Percentiles rank a stretch among this genome's conserved stretches.
These are phyloP conservation scores for Zapus hudsonius DNA, from an alignment of 2,113 vertebrate genomes.

Conservation along the genomic window DNA sequence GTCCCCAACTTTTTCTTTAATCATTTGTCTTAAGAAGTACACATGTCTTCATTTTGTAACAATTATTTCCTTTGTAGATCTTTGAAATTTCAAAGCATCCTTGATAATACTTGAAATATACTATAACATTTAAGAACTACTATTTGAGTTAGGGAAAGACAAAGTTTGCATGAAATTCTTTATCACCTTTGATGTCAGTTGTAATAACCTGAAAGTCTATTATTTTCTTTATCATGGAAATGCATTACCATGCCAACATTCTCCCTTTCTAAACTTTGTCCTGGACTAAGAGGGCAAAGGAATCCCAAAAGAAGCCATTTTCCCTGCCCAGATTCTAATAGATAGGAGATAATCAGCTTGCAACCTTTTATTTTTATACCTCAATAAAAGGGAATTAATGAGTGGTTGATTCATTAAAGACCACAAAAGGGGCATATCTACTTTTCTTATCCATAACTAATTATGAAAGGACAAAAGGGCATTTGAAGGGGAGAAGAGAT, in stretches of 20 bases:
- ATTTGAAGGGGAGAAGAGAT: not conserved
- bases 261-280: slow-evolving; percentile 64
- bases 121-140: slow-evolving; percentile 62
- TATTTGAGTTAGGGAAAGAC: slow-evolving; percentile 70
- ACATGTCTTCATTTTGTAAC: slow-evolving; percentile 78
- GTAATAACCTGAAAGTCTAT: slow-evolving; percentile 76
- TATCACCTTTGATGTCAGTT: slow-evolving; percentile 67
- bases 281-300: slow-evolving; percentile 73
- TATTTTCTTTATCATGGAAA: slow-evolving; percentile 73
- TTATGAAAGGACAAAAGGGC: slow-evolving; percentile 75
- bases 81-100: slow-evolving; percentile 58
- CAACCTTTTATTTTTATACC: slow-evolving; percentile 77
- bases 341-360: slow-evolving; percentile 76
- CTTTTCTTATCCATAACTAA: slow-evolving; percentile 76
- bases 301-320: slow-evolving; percentile 61
- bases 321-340: slow-evolving; percentile 34
- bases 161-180: slow-evolving; percentile 68
- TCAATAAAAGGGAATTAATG: slow-evolving; percentile 69
- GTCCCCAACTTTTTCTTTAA: not conserved
- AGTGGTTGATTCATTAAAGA: slow-evolving; percentile 81
- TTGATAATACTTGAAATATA: slow-evolving; percentile 61
- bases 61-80: slow-evolving; percentile 79
- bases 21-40: slow-evolving; percentile 6
- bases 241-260: slow-evolving; percentile 73
- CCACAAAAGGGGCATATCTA: slow-evolving; percentile 73